phyloP scores from a whole-genome alignment of 2,113 vertebrate genomes.

The Rhagologus leucostigma region DNA sequence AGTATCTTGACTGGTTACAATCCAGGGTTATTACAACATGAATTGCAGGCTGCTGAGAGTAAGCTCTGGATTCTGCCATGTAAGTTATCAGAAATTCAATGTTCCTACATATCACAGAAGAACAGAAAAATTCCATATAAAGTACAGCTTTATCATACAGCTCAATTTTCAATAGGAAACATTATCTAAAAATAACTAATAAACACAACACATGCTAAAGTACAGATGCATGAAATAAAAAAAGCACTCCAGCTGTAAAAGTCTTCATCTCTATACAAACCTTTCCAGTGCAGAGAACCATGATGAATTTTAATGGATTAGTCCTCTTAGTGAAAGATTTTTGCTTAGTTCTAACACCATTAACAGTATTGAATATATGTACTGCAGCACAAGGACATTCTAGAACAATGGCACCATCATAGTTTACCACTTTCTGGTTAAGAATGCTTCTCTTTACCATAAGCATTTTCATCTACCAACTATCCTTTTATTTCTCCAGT shows the following conservation, averaged over 20 bases:
- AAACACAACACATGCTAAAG: neutral
- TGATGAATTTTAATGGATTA: neutral
- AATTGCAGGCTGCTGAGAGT: neutral
- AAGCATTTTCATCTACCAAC: neutral
- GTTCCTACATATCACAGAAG: neutral
- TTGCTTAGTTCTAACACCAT: neutral
- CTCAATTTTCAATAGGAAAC: neutral
- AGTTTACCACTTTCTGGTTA: neutral
- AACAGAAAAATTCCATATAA: neutral
- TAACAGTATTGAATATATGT: neutral
- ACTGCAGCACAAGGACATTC: neutral
- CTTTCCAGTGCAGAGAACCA: neutral
- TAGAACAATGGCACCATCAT: neutral
- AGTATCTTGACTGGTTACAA: neutral
- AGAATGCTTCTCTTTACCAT: neutral
- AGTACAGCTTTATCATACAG: neutral
- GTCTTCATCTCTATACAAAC: neutral
- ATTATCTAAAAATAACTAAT: neutral
- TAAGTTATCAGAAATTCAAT: neutral
- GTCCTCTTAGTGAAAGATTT: neutral
- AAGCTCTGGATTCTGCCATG: neutral
- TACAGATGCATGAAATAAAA: neutral
- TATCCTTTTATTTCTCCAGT: neutral
- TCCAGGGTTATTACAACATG: neutral
- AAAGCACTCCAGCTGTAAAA: neutral